Evolutionary conservation across 2,888 invertebrate genomes (phyloP), one percentile per base, ranked within the genome.

Genomic region (Drosophila diplacantha): DNA sequence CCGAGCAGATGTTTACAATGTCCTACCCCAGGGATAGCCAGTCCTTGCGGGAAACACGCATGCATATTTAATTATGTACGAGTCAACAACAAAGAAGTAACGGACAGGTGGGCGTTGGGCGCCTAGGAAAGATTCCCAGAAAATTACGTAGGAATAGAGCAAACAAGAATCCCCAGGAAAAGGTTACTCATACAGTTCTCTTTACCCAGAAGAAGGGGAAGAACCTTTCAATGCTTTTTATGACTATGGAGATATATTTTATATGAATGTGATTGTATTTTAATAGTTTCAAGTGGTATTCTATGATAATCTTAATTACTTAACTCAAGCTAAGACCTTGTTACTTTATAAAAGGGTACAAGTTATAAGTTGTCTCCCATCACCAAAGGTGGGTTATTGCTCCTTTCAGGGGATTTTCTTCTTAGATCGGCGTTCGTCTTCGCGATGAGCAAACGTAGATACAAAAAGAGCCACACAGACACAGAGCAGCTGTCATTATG

Each of bases 401-500:
- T 35, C 32, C 22, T 31, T 50, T 51, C 5, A 8, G 32, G 29
- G 18, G 24, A 37, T 18, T 26, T 16, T 16, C 34, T 22, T 18
- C 24, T 18, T 50, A 8, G 39, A 64, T 64, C 64, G 55, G 60
- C 74, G 67, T 63, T 70, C 54, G 62, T 65, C 64, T 59, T 46
- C 51, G 56, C 54, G 72, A 76, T 56, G 64, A 63, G 72, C 58
- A 54, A 34, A 72, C 52, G 41, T 24, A 59, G 32, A 59, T 18
- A 47, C 38, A 56, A 14, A 29, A 20, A 35, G 2, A 11, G 11
- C 18, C 34, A 50, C 32, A 38, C 12, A 46, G 22, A 22, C 34
- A 43, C 18, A 34, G 5, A 31, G 46, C 46, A 18, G 44, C 26
- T 62, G 64, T 69, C 79, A 78, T 78, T 71, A 70, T 72, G 64